Conservation (phyloP, 2,888 invertebrate species). For the Agrochola lota region DNA sequence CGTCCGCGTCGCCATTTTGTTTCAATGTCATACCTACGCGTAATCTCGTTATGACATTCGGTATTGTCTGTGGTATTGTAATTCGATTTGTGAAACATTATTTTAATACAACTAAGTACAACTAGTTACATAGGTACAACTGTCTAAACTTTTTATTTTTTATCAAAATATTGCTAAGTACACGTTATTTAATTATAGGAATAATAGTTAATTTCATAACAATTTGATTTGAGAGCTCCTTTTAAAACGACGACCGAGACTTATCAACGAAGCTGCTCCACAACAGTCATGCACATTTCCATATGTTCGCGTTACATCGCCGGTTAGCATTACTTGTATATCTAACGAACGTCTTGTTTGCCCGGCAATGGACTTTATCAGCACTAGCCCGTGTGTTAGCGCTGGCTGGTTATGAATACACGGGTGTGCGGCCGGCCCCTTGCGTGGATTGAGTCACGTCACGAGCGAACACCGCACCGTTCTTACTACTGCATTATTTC, state of each 20-base stretch:
- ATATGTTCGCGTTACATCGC: slow-evolving; percentile 55
- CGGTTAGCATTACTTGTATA: slow-evolving; percentile 15
- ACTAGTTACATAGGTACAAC: too few species aligned
- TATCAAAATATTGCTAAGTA: too few species aligned
- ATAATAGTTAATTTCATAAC: slow-evolving; percentile 24
- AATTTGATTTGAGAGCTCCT: slow-evolving; percentile 43
- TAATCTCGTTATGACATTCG: slow-evolving; percentile 38
- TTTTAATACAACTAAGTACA: too few species aligned
- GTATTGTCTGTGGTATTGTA: slow-evolving; percentile 6
- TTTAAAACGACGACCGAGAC: slow-evolving; percentile 49
- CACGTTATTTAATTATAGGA: not conserved
- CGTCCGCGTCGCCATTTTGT: slow-evolving; percentile 57
- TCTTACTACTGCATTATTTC: slow-evolving; percentile 74
- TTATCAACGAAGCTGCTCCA: slow-evolving; percentile 44
- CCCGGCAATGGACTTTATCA: slow-evolving; percentile 66
- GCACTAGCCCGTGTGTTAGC: slow-evolving; percentile 51
- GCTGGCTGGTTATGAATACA: slow-evolving; percentile 67
- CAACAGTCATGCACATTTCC: slow-evolving; percentile 30
- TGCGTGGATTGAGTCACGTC: slow-evolving; percentile 82
- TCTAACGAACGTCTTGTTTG: slow-evolving; percentile 51
- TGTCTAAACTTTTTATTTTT: too few species aligned
- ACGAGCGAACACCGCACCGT: slow-evolving; percentile 81
- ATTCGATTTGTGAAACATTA: slow-evolving; percentile 30
- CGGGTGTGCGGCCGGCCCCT: slow-evolving; percentile 79
- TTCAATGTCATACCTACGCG: slow-evolving; percentile 51